Conservation (phyloP, 2,113 vertebrate genomes). For the Nettapus auritus region DNA sequence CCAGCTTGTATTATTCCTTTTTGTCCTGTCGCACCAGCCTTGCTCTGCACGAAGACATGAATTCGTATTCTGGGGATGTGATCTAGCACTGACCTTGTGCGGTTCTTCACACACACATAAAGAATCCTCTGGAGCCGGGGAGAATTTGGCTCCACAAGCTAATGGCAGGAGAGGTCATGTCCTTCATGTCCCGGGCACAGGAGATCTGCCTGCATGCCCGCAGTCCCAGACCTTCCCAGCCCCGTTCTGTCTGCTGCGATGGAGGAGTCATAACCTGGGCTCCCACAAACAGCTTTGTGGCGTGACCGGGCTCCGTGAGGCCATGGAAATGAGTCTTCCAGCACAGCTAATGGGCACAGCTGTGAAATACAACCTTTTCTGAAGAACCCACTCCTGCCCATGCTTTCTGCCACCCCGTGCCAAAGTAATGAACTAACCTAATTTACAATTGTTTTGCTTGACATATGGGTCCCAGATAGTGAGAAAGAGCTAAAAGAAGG, state of each 20-base stretch:
- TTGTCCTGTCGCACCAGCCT: slow-evolving; percentile 21
- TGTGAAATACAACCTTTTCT: background rate
- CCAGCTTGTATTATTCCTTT: background rate
- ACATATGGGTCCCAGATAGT: slow-evolving; percentile 47
- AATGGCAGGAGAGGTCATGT: background rate
- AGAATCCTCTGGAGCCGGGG: background rate
- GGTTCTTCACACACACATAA: background rate
- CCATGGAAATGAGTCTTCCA: background rate
- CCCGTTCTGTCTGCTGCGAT: background rate
- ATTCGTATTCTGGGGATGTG: background rate
- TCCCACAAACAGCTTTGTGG: background rate
- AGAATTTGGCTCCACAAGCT: background rate
- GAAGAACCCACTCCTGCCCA: background rate
- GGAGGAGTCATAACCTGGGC: background rate
- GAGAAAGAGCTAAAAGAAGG: background rate
- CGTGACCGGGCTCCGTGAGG: background rate
- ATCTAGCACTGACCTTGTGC: background rate
- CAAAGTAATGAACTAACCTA: background rate
- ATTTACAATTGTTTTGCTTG: slow-evolving; percentile 22
- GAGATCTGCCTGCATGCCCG: background rate
- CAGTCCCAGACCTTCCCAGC: background rate
- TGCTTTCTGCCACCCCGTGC: background rate
- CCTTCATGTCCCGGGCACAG: background rate
- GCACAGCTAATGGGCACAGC: background rate
- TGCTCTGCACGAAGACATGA: background rate